Conservation (phyloP, 2,113 vertebrate species). For the Morone chrysops region DNA sequence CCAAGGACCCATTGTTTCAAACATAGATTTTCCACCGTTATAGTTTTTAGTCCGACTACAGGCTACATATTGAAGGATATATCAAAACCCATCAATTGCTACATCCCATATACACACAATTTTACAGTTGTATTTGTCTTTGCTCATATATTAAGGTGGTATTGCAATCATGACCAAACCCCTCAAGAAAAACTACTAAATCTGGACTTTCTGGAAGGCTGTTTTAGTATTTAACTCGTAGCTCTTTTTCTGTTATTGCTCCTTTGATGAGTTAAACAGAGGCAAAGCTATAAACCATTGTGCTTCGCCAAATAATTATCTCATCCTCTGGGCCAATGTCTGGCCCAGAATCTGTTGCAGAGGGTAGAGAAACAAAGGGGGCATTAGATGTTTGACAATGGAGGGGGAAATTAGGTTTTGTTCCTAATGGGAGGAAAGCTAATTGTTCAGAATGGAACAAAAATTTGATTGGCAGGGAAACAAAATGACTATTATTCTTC, state of each 20-base stretch:
- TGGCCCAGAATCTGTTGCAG: conserved; percentile 51
- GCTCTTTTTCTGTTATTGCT: conserved; percentile 18
- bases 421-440: conserved; percentile 56
- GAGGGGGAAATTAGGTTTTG: conserved; percentile 55
- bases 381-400: conserved; percentile 60
- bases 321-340: conserved; percentile 33
- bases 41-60: background rate
- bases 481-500: conserved; percentile 30
- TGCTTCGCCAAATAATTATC: conserved; percentile 50
- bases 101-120: background rate
- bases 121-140: conserved; percentile 1
- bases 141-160: conserved; percentile 20
- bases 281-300: conserved; percentile 50
- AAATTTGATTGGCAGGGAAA: conserved; percentile 51
- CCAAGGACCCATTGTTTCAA: background rate
- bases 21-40: too few relatives aligned
- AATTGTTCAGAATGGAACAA: conserved; percentile 54
- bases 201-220: background rate
- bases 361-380: conserved; percentile 52
- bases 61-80: background rate
- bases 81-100: background rate
- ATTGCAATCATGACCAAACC: background rate
- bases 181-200: background rate
- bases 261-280: conserved; percentile 33
- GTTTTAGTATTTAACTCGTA: conserved; percentile 11